Base-by-base conservation (phyloP, 2,888 invertebrate species). In the Zelleria hepariella region DNA sequence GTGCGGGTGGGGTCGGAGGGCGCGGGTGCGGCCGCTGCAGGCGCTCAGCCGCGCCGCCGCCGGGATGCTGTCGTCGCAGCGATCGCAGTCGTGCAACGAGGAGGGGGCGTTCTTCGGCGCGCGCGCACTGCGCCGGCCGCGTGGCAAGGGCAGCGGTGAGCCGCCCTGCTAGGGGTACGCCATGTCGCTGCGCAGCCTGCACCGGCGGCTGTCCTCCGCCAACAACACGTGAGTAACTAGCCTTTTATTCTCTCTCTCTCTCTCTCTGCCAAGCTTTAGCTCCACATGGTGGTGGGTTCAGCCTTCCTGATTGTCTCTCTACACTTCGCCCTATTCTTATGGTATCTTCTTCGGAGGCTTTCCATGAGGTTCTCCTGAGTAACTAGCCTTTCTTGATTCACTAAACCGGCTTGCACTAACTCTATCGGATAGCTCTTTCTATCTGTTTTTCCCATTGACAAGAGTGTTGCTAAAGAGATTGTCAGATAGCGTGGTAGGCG, bases 101-200 rank as follows among this genome's bases (percentile, higher is more conserved):
- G 89, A 89, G 77, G 89, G 89, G 72, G 89, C 89, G 69, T 89
- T 88, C 78, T 89, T 89, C 81, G 89, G 88, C 63, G 87, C 84
- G 81, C 86, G 89, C 72, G 82, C 85, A 75, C 81, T 89, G 72
- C 86, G 90, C 77, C 84, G 85, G 89, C 91, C 90, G 85, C 90
- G 89, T 79, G 88, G 86, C 78, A 89, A 89, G 76, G 86, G 86
- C 73, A 90, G 84, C 85, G 86, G 89, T 71, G 90, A 89, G 76
- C 91, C 90, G 80, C 90, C 90, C 75, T 89, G 89, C 89, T 89
- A 89, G 89, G 89, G 89, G 88, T 87, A 89, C 89, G 89, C 89
- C 91, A 91, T 91, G 90, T 91, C 91, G 91, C 91, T 87, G 90
- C 90, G 89, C 89, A 90, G 88, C 90, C 91, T 90, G 76, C 90